phyloP scores from a whole-genome alignment of 2,888 invertebrate genomes.

The Anagyrus pseudococci region DNA sequence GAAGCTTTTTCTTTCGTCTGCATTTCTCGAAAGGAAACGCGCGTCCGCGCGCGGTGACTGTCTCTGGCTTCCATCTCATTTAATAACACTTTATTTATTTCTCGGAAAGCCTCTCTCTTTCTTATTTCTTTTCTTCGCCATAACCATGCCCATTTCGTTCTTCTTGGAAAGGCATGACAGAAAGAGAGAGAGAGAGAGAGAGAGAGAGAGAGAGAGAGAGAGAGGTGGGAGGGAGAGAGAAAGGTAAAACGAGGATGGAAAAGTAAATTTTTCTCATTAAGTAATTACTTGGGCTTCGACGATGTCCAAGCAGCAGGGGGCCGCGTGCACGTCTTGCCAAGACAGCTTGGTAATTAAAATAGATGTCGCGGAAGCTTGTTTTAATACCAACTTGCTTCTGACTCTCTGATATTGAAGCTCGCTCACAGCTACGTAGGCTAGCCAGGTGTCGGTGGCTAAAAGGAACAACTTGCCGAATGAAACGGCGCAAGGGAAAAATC shows the following conservation, averaged over 20 bases:
- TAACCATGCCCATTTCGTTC: no score
- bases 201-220: no score
- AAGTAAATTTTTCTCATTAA: conserved; percentile 39
- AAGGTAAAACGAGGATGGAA: not conserved
- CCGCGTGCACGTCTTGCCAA: conserved; percentile 17
- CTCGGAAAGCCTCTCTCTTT: no score
- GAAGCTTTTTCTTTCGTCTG: no score
- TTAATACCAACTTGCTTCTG: conserved; percentile 25
- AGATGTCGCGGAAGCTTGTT: conserved; percentile 31
- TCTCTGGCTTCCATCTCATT: conserved; percentile 18
- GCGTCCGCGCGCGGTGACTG: no score
- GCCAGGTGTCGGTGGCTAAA: not conserved
- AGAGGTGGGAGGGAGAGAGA: no score
- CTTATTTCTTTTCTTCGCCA: no score
- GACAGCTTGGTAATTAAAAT: conserved; percentile 38
- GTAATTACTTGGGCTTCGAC: conserved; percentile 28
- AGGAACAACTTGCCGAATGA: not conserved
- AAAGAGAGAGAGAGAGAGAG: no score
- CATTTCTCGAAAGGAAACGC: no score
- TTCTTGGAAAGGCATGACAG: no score
- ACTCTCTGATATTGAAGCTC: conserved; percentile 13
- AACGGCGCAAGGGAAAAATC: not conserved
- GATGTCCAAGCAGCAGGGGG: conserved; percentile 11
- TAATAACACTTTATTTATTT: conserved; percentile 36
- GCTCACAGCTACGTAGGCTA: not conserved